Base-by-base conservation (phyloP, 2,797 vertebrate species). In the Eremophila alpestris region DNA sequence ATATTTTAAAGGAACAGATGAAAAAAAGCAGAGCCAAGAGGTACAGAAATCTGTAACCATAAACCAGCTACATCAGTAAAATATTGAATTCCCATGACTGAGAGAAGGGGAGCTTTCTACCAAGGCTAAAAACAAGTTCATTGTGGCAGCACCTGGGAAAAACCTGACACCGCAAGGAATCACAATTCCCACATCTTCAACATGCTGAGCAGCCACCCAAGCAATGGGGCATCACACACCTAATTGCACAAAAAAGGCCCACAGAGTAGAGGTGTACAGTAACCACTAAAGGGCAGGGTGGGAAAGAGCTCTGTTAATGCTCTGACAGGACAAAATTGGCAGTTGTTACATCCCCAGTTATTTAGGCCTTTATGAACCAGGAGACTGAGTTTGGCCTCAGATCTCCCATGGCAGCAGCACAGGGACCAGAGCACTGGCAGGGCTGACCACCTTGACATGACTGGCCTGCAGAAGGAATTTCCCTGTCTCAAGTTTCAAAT, bases 191-290 rank as follows among this genome's bases (percentile, higher is more conserved):
- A n/a, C 2, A 3, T 59, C 30, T 36, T 68, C 67, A 73, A 27
- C n/a, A 23, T 5, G 38, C 52, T 77, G 45, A 90, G 32, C 7
- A 67, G 54, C 26, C 63, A 67, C 21, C 5, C 43, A 43, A 81
- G 43, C 1, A 8, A 13, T 0, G 0, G 12, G 16, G 19, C 4
- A 2, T 17, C 71, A 23, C 9, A 48, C 17, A 29, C 14, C 5
- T 51, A 43, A 87, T 43, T 67, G 56, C 45, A 30, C 0, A 0
- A 34, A n/a, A 89, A 77, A 91, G 58, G 3, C 21, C 45, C 2
- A 3, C 18, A 55, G 30, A 82, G 26, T 36, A 13, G 18, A 40
- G 26, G 3, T 30, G 22, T 29, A 32, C 45, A 65, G 60, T 22
- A 88, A 48, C 27, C 51, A 49, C 32, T 83, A 43, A 78, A 60